These are phyloP conservation scores for Helicorthomorpha holstii DNA, from an alignment of 1,140 invertebrate species.

Conservation along the genomic window DNA sequence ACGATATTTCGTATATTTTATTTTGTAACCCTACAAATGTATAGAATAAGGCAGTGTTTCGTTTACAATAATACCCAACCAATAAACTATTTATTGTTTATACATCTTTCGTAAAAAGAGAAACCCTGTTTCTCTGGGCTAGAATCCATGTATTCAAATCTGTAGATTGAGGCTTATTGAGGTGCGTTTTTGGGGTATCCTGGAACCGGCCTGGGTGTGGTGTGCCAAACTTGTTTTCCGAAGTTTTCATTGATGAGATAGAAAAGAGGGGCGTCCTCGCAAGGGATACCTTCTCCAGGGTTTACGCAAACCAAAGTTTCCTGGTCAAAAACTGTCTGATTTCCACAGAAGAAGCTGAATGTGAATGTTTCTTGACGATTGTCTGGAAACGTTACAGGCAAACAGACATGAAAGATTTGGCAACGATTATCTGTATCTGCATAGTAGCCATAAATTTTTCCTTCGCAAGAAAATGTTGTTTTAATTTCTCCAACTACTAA, in stretches of 20 bases:
- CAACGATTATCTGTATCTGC: conserved; percentile 25
- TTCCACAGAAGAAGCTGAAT: conserved; percentile 30
- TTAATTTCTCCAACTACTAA: background rate
- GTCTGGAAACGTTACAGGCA: conserved; percentile 13
- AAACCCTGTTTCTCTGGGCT: too few relatives aligned
- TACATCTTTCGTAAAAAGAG: too few relatives aligned
- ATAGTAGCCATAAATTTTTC: conserved; percentile 21
- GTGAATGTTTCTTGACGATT: conserved; percentile 38
- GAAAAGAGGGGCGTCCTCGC: conserved; percentile 18
- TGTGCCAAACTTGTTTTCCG: conserved; percentile 9
- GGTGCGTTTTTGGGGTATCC: background rate
- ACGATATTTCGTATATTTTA: too few relatives aligned
- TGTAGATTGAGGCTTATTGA: too few relatives aligned
- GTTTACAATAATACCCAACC: too few relatives aligned
- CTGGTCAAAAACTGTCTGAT: conserved; percentile 20
- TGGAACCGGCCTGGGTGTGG: background rate
- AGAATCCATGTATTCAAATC: too few relatives aligned
- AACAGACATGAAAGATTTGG: conserved; percentile 24
- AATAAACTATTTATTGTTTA: too few relatives aligned
- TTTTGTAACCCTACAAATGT: too few relatives aligned
- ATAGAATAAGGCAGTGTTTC: too few relatives aligned
- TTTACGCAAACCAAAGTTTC: conserved; percentile 20
- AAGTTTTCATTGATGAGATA: conserved; percentile 18
- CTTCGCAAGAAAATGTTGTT: conserved; percentile 20
- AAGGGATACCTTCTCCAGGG: conserved; percentile 19